Conservation (phyloP, 1,140 invertebrate species). For the Zaprionus vittiger region DNA sequence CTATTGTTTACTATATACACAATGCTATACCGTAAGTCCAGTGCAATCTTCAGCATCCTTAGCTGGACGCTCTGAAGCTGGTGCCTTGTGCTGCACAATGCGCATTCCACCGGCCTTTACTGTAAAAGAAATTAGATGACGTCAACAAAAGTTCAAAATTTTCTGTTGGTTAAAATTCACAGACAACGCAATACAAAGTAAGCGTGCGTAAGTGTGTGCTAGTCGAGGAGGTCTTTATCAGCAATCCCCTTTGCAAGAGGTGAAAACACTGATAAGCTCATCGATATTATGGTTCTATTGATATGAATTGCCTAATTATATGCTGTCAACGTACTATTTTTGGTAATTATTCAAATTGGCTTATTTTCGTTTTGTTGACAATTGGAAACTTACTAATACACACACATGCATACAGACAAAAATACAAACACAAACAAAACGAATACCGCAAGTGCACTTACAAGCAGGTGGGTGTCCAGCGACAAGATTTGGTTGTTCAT, state of each 20-base stretch:
- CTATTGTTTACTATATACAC: background rate
- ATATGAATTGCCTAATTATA: conserved; percentile 23
- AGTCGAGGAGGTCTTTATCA: conserved; percentile 43
- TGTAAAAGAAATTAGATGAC: conserved; percentile 84
- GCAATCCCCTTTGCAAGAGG: conserved; percentile 44
- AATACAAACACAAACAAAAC: conserved; percentile 5
- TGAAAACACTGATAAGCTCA: conserved; percentile 53
- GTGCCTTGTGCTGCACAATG: conserved; percentile 93
- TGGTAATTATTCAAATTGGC: background rate
- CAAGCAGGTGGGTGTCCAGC: conserved; percentile 94
- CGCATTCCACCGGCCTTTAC: conserved; percentile 97
- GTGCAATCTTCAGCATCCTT: conserved; percentile 86
- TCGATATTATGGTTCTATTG: conserved; percentile 37
- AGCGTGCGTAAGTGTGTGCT: background rate
- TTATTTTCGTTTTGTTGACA: conserved; percentile 89
- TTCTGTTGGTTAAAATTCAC: conserved; percentile 30
- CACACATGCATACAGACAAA: conserved; percentile 13
- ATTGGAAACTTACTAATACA: conserved; percentile 22
- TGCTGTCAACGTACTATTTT: conserved; percentile 37
- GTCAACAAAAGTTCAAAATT: conserved; percentile 48
- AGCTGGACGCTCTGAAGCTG: conserved; percentile 87
- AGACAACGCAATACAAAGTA: conserved; percentile 33
- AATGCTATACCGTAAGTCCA: conserved; percentile 72
- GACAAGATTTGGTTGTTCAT: conserved; percentile 89
- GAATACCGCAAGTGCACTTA: conserved; percentile 83